Evolutionary conservation across 1,140 invertebrate species (phyloP).

Genomic region (Marisa cornuarietis): DNA sequence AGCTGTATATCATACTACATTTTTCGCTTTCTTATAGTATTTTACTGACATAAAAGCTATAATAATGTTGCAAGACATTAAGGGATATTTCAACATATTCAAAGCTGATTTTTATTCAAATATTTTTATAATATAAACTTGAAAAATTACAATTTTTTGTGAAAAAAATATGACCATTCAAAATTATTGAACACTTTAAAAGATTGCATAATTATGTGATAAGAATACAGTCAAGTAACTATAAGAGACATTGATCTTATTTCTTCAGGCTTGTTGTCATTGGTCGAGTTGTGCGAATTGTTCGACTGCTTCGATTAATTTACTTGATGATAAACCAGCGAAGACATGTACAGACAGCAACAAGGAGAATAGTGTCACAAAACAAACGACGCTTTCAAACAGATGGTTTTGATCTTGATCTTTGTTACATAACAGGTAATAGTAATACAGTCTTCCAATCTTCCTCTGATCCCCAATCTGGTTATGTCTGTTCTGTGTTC

Average conservation of each 20-base stretch:
- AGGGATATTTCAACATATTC: no score
- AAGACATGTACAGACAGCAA: slow-evolving; percentile 66
- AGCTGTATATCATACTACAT: no score
- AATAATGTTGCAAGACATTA: no score
- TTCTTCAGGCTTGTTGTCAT: slow-evolving; percentile 64
- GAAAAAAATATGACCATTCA: no score
- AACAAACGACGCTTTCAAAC: slow-evolving; percentile 71
- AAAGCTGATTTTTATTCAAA: no score
- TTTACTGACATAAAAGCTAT: no score
- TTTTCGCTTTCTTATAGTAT: no score
- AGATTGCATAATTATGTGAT: no score
- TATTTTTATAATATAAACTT: no score
- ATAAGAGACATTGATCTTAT: neutral
- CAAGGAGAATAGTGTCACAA: slow-evolving; percentile 70
- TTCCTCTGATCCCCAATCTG: slow-evolving; percentile 20
- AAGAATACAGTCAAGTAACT: no score
- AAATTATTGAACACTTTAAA: no score
- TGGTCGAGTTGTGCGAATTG: slow-evolving; percentile 67
- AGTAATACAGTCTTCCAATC: neutral
- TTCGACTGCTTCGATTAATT: slow-evolving; percentile 66
- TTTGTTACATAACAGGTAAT: slow-evolving; percentile 71
- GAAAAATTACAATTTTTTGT: no score
- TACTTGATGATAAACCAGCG: slow-evolving; percentile 65
- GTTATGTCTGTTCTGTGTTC: neutral
- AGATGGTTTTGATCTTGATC: slow-evolving; percentile 73